Conservation (phyloP, 2,797 vertebrate genomes). For the Enteromius viviparus region DNA sequence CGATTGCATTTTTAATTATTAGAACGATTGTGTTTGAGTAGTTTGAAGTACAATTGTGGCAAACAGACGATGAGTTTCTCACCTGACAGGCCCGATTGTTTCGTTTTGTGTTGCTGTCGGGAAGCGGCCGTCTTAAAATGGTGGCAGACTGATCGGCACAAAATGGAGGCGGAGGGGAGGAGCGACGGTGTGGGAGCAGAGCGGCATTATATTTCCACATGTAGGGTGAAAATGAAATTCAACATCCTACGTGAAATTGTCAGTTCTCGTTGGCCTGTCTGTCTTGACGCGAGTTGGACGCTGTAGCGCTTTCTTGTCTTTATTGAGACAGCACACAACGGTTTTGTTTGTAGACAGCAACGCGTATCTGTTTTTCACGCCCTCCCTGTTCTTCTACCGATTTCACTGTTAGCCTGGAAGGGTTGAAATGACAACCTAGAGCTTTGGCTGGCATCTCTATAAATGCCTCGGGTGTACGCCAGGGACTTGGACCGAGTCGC, state of each 20-base stretch:
- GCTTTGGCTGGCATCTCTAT: conserved; percentile 61
- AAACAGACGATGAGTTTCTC: conserved; percentile 44
- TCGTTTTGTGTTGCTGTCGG: conserved; percentile 43
- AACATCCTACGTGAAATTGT: conserved; percentile 10
- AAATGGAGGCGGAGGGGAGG: conserved; percentile 70
- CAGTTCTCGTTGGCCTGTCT: background rate
- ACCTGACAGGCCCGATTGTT: conserved; percentile 36
- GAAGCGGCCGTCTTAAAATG: conserved; percentile 70
- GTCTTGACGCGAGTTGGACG: conserved; percentile 17
- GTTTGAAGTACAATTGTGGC: conserved; percentile 10
- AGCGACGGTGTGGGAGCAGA: conserved; percentile 45
- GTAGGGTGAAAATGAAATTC: conserved; percentile 48
- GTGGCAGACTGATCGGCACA: conserved; percentile 63
- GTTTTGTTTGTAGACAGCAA: conserved; percentile 5
- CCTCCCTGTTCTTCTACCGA: conserved; percentile 41
- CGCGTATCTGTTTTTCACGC: conserved; percentile 36
- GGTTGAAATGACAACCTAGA: conserved; percentile 66
- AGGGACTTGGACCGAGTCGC: conserved; percentile 51
- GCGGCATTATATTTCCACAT: conserved; percentile 44
- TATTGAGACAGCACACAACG: background rate
- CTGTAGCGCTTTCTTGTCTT: background rate
- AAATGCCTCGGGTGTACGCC: conserved; percentile 59
- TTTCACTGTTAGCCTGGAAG: conserved; percentile 61
- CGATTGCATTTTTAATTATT: conserved; percentile 67
- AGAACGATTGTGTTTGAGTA: conserved; percentile 51